Base-by-base conservation (phyloP, 1,140 invertebrate species). In the Druon quercuslanigerum region DNA sequence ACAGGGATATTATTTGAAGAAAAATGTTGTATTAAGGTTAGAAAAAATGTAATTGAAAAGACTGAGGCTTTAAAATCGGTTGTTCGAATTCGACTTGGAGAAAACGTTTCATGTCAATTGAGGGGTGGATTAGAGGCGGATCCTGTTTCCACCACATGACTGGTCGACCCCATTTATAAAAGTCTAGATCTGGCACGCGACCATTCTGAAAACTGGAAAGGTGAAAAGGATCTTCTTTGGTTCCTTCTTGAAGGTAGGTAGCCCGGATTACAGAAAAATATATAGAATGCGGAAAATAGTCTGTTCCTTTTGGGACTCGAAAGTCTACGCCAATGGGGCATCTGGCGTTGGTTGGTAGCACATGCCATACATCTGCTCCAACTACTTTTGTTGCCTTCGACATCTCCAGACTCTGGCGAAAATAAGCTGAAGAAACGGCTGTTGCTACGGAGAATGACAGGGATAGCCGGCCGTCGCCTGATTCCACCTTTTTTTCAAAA, bases 291-390 rank as follows among this genome's bases (percentile, higher is more conserved):
- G 40, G 40, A 46, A 46, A 46, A 46, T 46, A 46, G 40, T 33
- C 60, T 66, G 13, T n/a, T 66, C 60, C 16, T 66, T 66, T 79
- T 81, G 66, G 74, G 78, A 83, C 81, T 80, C 76, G 81, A 85
- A 84, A 77, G 85, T 83, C 88, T 86, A 89, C 89, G 88, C 87
- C 89, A 87, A 85, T 89, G 89, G 87, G 88, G 89, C 90, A 91
- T 91, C 90, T 91, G 90, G 89, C 87, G 89, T 90, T 83, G 87
- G 84, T 82, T 84, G 85, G 87, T 87, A 88, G 89, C 90, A 91
- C 90, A 91, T 91, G 90, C 90, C 88, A 86, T 82, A 86, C 88
- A 90, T 91, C 89, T 89, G 88, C 89, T 88, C 83, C 81, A 87
- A 81, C 82, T 87, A 88, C 84, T 88, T 89, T 87, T 88, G 88